Base-by-base conservation (phyloP, 2,888 invertebrate species). In the Sarcophaga carnaria region DNA sequence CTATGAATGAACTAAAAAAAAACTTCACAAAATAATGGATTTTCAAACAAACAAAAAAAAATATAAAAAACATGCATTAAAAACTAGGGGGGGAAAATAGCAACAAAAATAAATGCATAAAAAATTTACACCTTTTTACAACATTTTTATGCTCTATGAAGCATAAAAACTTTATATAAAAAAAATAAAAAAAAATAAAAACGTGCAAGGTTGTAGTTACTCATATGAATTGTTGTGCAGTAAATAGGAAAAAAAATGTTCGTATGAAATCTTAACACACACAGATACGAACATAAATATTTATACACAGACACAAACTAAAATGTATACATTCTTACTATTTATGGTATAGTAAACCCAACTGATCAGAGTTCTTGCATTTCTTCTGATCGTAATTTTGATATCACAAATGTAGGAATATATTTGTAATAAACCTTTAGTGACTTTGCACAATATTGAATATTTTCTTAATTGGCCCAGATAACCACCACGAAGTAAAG, bases 141-240 rank as follows among this genome's bases (percentile, higher is more conserved):
- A 79, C 87, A 79, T 84, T 87, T 87, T 87, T 84, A 81, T 84
- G 87, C 81, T 87, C 63, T 76, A 54, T 72, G 79, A 87, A 87
- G 87, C 87, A 79, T 70, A 82, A 82, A 62, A 81, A 87, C 76
- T 79, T 71, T 83, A 77, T 72, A 11, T 6, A 20, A 37, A 11
- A 20, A n/a, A 62, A n/a, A n/a, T 11, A 37, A 10, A 67, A 8
- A 20, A 67, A 45, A 67, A 54, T 14, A 54, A 72, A 76, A 82
- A 83, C 69, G 63, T 82, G 87, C 76, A 81, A 78, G 82, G 80
- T 83, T 77, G 74, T 78, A 69, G 83, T 84, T 77, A 78, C 78
- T 75, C 82, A 82, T 79, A 83, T 79, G 60, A 76, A 72, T 83
- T 79, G 76, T 80, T 72, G 60, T 69, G 20, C 59, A 77, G 77